A percentile compares a stretch with the other conserved stretches of the same genome.
These are phyloP conservation scores for Whitmania pigra DNA, from an alignment of 1,140 invertebrate species.

Conservation along the genomic window DNA sequence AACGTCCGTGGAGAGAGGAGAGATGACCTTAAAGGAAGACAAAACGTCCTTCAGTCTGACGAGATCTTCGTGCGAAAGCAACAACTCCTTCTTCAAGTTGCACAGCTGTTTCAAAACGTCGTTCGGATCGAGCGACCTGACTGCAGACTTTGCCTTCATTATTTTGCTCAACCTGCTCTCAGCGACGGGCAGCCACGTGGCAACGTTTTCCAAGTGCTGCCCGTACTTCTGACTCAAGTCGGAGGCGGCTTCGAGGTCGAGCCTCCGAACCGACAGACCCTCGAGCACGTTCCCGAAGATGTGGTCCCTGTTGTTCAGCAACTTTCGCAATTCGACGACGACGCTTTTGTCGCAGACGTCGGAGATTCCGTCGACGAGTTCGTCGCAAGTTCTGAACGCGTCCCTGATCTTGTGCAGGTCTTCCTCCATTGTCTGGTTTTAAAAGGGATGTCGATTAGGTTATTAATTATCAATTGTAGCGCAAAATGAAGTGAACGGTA, in stretches of 20 bases:
- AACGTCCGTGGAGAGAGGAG: background rate
- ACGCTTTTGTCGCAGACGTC: background rate
- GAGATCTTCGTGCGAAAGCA: background rate
- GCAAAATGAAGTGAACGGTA: too few species aligned
- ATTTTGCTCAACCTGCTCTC: background rate
- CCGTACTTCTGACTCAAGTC: background rate
- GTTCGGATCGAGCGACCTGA: background rate
- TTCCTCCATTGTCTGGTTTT: too few species aligned
- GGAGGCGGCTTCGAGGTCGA: background rate
- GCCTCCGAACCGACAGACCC: background rate
- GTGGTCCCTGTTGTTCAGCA: background rate
- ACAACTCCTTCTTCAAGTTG: background rate
- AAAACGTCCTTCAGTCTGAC: background rate
- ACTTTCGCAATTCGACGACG: background rate
- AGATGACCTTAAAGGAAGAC: background rate
- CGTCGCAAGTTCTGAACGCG: background rate
- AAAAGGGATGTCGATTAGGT: too few species aligned
- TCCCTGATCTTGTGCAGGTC: too few species aligned
- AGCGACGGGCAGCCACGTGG: background rate
- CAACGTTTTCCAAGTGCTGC: background rate
- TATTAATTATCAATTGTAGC: too few species aligned
- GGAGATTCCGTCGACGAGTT: background rate
- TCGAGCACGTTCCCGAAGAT: background rate
- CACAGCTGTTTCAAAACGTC: background rate
- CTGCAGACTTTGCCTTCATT: background rate